These are phyloP conservation scores for Scaptomyza hsui DNA, from an alignment of 1,140 invertebrate genomes.

Conservation along the genomic window DNA sequence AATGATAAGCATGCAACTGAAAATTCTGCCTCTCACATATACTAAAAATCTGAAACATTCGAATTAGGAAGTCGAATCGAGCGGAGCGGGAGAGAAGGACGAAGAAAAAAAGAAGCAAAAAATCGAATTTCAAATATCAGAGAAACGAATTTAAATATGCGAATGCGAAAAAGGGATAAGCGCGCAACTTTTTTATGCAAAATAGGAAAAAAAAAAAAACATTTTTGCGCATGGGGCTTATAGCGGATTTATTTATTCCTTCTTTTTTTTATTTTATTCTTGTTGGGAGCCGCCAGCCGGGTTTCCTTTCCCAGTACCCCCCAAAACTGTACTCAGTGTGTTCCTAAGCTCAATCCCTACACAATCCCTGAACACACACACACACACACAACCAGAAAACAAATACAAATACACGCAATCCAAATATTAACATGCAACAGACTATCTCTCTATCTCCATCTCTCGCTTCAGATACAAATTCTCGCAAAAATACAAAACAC, in stretches of 20 bases:
- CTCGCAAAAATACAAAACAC: constrained; percentile 37
- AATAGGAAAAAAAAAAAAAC: constrained; percentile 65
- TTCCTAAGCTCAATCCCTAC: constrained; percentile 1
- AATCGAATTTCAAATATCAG: constrained; percentile 71
- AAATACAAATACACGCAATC: constrained; percentile 73
- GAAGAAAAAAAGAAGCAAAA: constrained; percentile 1
- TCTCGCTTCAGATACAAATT: constrained; percentile 56
- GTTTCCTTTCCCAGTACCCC: constrained; percentile 41
- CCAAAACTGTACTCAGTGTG: constrained; percentile 15
- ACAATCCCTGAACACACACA: constrained; percentile 25
- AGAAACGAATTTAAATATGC: constrained; percentile 64
- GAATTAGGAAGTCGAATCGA: constrained; percentile 20
- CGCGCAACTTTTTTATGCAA: constrained; percentile 59
- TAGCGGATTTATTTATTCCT: constrained; percentile 70
- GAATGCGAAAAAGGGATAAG: constrained; percentile 61
- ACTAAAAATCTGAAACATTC: constrained; percentile 8
- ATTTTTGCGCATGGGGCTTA: constrained; percentile 71
- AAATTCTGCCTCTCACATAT: constrained; percentile 15
- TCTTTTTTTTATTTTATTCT: too few relatives aligned
- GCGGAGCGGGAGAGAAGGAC: not conserved
- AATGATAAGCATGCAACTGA: constrained; percentile 49
- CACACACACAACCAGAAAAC: constrained; percentile 50
- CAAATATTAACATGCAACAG: constrained; percentile 65
- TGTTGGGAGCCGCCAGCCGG: not conserved
- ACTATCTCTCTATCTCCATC: not conserved